Conservation (phyloP, 2,888 invertebrate species). For the Megamerina dolium region DNA sequence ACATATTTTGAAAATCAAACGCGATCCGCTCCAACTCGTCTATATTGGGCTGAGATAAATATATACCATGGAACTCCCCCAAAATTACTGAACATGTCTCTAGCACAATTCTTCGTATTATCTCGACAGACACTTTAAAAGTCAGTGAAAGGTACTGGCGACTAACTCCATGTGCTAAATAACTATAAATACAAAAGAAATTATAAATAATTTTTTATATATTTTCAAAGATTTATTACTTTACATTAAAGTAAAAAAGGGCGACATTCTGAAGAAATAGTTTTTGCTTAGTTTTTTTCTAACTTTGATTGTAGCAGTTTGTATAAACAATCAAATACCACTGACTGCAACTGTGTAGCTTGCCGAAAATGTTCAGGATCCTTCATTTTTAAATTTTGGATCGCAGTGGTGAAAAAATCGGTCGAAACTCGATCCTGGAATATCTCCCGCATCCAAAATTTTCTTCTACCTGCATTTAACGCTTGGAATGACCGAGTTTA, state of each 20-base stretch:
- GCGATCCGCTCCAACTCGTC: slow-evolving; percentile 9
- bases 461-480: too few species aligned
- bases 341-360: not conserved
- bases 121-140: slow-evolving; percentile 5
- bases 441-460: too few species aligned
- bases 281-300: not conserved
- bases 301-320: not conserved
- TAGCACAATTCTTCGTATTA: slow-evolving; percentile 5
- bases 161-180: slow-evolving; percentile 9
- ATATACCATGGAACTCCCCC: not conserved
- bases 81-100: slow-evolving; percentile 3
- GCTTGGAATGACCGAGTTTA: too few species aligned
- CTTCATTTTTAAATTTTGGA: too few species aligned
- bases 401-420: too few species aligned
- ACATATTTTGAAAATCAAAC: slow-evolving; percentile 10
- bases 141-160: slow-evolving; percentile 5
- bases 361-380: not conserved
- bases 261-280: not conserved
- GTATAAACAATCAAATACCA: not conserved
- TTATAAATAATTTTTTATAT: too few species aligned
- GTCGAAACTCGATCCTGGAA: too few species aligned
- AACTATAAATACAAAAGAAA: slow-evolving; percentile 11
- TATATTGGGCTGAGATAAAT: slow-evolving; percentile 2
- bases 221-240: too few species aligned
- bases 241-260: not conserved